Percentiles rank a stretch among this genome's conserved stretches.
Evolutionary conservation across 1,140 invertebrate genomes (phyloP).

Genomic region (Cotesia glomerata): DNA sequence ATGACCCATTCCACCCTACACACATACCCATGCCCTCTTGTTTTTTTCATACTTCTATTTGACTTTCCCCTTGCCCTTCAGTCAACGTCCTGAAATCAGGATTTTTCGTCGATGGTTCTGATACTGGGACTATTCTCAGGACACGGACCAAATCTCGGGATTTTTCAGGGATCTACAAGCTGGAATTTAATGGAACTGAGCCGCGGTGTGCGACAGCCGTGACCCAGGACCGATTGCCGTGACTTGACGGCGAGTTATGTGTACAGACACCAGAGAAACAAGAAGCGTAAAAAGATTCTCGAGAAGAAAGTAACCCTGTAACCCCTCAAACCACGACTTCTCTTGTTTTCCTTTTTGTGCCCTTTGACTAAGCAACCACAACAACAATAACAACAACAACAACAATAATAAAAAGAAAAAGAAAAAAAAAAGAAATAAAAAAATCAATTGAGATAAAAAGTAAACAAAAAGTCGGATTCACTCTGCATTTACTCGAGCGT

Average conservation of each 20-base stretch:
- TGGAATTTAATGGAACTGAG: slow-evolving; percentile 37
- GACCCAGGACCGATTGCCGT: slow-evolving; percentile 28
- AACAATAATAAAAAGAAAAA: neutral
- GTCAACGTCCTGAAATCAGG: neutral
- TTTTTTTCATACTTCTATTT: slow-evolving; percentile 2
- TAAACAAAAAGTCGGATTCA: neutral
- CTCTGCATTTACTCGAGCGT: neutral
- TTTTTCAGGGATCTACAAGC: slow-evolving; percentile 42
- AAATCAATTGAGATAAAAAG: neutral
- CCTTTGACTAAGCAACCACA: neutral
- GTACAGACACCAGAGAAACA: neutral
- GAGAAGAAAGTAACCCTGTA: slow-evolving; percentile 25
- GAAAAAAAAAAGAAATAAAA: too few species aligned
- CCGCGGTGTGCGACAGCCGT: slow-evolving; percentile 30
- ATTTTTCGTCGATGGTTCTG: slow-evolving; percentile 20
- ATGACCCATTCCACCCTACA: slow-evolving; percentile 28
- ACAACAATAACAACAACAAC: too few species aligned
- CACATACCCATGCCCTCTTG: slow-evolving; percentile 23
- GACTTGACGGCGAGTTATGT: neutral
- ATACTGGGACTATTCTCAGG: slow-evolving; percentile 15
- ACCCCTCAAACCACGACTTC: slow-evolving; percentile 11
- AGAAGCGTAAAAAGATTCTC: neutral
- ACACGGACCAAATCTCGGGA: slow-evolving; percentile 46
- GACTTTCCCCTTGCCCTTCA: slow-evolving; percentile 3
- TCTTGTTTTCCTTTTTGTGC: slow-evolving; percentile 3